phyloP scores from a whole-genome alignment of 1,140 invertebrate species.

The Eueides isabella region DNA sequence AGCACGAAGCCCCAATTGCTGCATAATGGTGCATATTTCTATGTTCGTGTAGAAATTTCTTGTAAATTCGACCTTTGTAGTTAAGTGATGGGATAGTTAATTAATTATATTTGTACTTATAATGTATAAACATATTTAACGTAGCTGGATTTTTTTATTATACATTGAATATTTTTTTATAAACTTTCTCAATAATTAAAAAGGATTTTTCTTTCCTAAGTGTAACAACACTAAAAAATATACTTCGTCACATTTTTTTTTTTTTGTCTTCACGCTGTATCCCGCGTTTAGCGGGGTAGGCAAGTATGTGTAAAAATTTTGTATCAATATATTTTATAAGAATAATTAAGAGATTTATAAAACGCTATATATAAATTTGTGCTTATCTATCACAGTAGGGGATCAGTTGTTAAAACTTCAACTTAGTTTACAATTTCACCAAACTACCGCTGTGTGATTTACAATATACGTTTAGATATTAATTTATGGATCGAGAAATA shows the following conservation, averaged over 20 bases:
- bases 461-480: background rate
- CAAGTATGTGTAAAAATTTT: no score
- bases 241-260: no score
- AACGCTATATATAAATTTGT: background rate
- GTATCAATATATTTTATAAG: background rate
- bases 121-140: no score
- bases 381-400: background rate
- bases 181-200: no score
- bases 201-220: no score
- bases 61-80: background rate
- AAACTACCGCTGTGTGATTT: slow-evolving; percentile 4
- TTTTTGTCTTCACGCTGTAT: no score
- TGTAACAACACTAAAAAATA: no score
- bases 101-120: background rate
- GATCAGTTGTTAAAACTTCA: background rate
- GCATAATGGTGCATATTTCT: slow-evolving; percentile 11
- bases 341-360: background rate
- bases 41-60: background rate
- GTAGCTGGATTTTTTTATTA: no score
- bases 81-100: background rate
- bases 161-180: no score
- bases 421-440: background rate
- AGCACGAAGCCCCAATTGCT: slow-evolving; percentile 9
- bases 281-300: no score
- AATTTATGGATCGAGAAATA: slow-evolving; percentile 9